phyloP scores from a whole-genome alignment of 1,140 invertebrate species.

The Solenopsis fugax region DNA sequence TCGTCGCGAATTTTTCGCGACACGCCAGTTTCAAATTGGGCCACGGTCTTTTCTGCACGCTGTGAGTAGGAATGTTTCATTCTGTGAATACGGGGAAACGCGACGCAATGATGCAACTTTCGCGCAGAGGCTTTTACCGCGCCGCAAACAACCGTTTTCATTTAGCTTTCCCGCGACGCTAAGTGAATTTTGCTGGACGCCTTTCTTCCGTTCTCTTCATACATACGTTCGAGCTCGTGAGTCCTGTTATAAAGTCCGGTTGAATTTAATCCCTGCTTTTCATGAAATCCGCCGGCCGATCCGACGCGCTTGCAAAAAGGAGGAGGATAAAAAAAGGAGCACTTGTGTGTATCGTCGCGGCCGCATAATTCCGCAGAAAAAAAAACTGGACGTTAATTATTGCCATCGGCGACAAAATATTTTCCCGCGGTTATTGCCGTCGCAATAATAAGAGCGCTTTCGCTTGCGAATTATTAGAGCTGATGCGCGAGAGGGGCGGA shows the following conservation, averaged over 20 bases:
- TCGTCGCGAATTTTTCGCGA: conserved; percentile 20
- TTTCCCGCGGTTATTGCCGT: conserved; percentile 21
- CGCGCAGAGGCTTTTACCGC: conserved; percentile 41
- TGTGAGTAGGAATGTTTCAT: conserved; percentile 18
- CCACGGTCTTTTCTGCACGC: conserved; percentile 18
- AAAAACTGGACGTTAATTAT: conserved; percentile 45
- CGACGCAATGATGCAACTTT: conserved; percentile 42
- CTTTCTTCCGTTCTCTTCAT: conserved; percentile 50
- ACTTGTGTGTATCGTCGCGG: not conserved
- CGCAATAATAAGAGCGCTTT: conserved; percentile 34
- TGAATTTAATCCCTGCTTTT: conserved; percentile 55
- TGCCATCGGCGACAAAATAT: conserved; percentile 38
- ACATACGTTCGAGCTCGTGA: conserved; percentile 13
- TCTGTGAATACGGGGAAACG: not conserved
- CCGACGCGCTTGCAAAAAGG: not conserved
- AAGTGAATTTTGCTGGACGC: conserved; percentile 57
- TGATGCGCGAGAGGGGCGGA: not conserved
- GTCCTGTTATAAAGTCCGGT: conserved; percentile 28
- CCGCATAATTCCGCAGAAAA: conserved; percentile 15
- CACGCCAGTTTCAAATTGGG: conserved; percentile 35
- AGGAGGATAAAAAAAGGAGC: not conserved
- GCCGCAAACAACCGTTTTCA: conserved; percentile 57
- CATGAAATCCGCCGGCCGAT: conserved; percentile 34
- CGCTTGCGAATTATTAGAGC: conserved; percentile 38
- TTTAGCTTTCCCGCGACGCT: conserved; percentile 53